These are phyloP conservation scores for Leptinotarsa juncta DNA, from an alignment of 2,888 invertebrate genomes.

Conservation along the genomic window DNA sequence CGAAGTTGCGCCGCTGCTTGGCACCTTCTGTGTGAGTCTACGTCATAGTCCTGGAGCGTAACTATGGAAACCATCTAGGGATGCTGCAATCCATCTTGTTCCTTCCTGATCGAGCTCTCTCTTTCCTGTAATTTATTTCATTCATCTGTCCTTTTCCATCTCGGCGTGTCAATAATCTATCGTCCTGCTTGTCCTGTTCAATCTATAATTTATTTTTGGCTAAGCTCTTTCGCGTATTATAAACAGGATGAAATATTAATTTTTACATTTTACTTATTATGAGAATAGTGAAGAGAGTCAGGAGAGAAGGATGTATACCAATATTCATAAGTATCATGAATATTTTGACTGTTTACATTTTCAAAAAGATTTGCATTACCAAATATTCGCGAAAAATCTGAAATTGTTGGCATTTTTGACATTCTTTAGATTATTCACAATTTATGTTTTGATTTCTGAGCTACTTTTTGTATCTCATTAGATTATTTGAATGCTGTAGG, in stretches of 20 bases:
- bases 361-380: no score
- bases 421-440: no score
- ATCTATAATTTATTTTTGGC: slow-evolving; percentile 62
- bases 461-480: no score
- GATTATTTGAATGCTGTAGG: no score
- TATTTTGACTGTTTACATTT: no score
- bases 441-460: no score
- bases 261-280: slow-evolving; percentile 52
- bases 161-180: slow-evolving; percentile 38
- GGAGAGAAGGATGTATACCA: background rate
- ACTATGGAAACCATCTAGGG: slow-evolving; percentile 64
- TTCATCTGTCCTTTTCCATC: slow-evolving; percentile 51
- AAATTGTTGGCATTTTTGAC: no score
- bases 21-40: slow-evolving; percentile 57
- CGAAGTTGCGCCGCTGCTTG: slow-evolving; percentile 36
- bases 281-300: background rate
- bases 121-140: slow-evolving; percentile 60
- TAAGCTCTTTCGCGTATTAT: slow-evolving; percentile 52
- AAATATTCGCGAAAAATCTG: no score
- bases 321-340: no score
- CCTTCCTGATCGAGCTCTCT: slow-evolving; percentile 55
- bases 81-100: slow-evolving; percentile 62
- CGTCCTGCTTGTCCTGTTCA: slow-evolving; percentile 52
- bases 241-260: slow-evolving; percentile 56
- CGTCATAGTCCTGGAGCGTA: slow-evolving; percentile 62